These are phyloP conservation scores for Alethe castanea DNA, from an alignment of 2,113 vertebrate genomes.

Conservation along the genomic window DNA sequence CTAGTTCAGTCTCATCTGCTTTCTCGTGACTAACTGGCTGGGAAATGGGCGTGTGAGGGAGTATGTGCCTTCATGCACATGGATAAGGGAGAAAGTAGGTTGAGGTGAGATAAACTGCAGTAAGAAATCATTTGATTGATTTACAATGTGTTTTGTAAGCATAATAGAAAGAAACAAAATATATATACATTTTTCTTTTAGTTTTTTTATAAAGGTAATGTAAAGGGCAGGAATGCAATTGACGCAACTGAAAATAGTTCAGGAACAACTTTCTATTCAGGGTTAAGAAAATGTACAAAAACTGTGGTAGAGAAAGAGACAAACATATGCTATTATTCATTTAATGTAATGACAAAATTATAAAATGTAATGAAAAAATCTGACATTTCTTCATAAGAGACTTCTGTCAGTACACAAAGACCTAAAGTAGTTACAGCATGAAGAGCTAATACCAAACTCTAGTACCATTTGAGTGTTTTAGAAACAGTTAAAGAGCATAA, in stretches of 20 bases:
- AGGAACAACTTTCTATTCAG: background rate
- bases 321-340: background rate
- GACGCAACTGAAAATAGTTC: fast-evolving
- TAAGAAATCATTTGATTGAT: background rate
- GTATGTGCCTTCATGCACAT: background rate
- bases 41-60: background rate
- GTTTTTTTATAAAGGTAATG: background rate
- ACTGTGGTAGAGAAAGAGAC: background rate
- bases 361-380: background rate
- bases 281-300: background rate
- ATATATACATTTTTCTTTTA: background rate
- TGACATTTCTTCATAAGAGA: background rate
- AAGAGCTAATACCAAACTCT: background rate
- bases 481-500: background rate
- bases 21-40: background rate
- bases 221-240: background rate
- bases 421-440: background rate
- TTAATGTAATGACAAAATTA: background rate
- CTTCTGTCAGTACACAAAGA: background rate
- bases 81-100: background rate
- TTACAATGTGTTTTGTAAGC: background rate
- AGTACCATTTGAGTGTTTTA: background rate
- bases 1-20: background rate
- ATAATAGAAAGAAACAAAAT: background rate
- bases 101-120: background rate